Base-by-base conservation (phyloP, 2,797 vertebrate species). In the Enteromius fasciolatus region DNA sequence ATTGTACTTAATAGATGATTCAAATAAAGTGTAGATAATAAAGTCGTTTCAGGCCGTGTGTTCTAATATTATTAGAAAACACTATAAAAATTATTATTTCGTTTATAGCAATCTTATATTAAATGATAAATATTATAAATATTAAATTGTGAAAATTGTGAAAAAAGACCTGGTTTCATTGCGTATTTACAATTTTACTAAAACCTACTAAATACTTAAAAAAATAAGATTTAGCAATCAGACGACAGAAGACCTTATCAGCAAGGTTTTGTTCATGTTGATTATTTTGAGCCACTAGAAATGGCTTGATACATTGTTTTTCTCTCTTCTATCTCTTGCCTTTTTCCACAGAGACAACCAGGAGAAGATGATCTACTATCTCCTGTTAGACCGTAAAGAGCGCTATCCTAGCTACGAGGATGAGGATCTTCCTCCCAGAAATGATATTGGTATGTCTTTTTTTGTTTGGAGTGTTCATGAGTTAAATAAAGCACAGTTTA, bases 301-400 rank as follows among this genome's bases (percentile, higher is more conserved):
- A 4, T 0, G 52, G 20, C 20, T 57, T 23, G 18, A 54, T 54
- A 54, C 20, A n/a, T 57, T 73, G 70, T 33, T 2, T 54, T 20
- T 52, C n/a, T n/a, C 17, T 52, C 14, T 46, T 79, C 52, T 52
- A n/a, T 77, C 20, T 70, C 61, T 61, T 1, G 0, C 9, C 50
- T 14, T 61, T n/a, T 54, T 4, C 77, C 25, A 76, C 83, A 98
- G 97, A 86, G 96, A 98, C 87, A 98, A 98, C 89, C 97, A 98
- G 90, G 96, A 98, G 90, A 98, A 98, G 88, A 97, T 98, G 96
- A 98, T 98, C 68, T 98, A 97, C 89, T 98, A 97, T 86, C 93
- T 98, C 83, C 94, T 98, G 83, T 89, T 98, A 88, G 97, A 98
- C 91, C 96, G 96, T 81, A 98, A 98, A 87, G 96, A 98, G 88